A percentile compares a stretch with the other conserved stretches of the same genome.
Conservation (phyloP, 2,888 invertebrate species). For the Eueremaeus valkanovi region DNA sequence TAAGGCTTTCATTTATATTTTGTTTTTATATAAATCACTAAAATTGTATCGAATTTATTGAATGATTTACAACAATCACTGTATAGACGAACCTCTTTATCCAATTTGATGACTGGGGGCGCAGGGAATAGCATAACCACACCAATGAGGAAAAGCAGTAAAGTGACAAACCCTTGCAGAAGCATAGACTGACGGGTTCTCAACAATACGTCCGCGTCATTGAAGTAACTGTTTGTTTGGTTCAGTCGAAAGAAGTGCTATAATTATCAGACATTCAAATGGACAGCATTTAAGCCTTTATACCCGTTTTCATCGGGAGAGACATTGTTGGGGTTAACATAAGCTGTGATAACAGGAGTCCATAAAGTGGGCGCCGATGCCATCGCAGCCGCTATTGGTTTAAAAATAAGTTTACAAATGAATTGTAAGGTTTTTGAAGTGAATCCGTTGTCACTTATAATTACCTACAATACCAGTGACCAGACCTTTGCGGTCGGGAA, state of each 20-base stretch:
- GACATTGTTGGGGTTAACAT: constrained; percentile 38
- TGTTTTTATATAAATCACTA: no score
- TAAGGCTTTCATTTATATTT: no score
- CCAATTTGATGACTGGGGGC: background rate
- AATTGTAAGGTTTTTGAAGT: background rate
- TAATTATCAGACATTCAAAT: background rate
- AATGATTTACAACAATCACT: background rate
- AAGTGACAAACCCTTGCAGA: constrained; percentile 38
- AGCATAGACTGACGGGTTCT: constrained; percentile 36
- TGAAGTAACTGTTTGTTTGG: constrained; percentile 32
- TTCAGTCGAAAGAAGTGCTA: background rate
- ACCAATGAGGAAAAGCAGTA: constrained; percentile 37
- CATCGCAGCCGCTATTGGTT: constrained; percentile 38
- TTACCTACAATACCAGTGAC: constrained; percentile 36
- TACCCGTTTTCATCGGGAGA: constrained; percentile 37
- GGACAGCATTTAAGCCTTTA: background rate
- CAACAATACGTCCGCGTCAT: constrained; percentile 27
- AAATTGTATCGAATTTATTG: no score
- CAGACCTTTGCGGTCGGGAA: constrained; percentile 39
- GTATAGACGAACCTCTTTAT: constrained; percentile 26
- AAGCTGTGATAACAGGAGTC: constrained; percentile 40
- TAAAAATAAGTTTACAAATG: background rate
- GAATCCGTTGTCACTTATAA: no score
- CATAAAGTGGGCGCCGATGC: constrained; percentile 39
- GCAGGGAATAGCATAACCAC: constrained; percentile 38